Base-by-base conservation (phyloP, 2,888 invertebrate genomes). In the Galeruca laticollis region DNA sequence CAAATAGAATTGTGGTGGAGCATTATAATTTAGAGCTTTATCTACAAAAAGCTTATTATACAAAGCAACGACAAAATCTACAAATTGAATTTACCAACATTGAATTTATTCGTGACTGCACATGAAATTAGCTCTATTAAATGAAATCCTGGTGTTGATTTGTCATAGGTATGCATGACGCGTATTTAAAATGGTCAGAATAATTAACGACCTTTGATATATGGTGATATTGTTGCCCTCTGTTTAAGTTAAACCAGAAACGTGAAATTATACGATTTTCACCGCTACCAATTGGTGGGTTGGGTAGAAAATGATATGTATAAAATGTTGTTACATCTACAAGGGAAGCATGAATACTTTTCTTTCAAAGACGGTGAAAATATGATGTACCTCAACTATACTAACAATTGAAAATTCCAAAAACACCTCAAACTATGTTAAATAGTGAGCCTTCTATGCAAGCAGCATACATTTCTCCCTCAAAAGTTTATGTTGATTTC, bases 121-220 rank as follows among this genome's bases (percentile, higher is more conserved):
- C 56, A 57, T 60, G 60, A 60, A 60, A 60, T 60, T 60, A 18
- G 43, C 43, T 43, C 60, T 26, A 60, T 60, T 60, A 43, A 47
- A 60, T 60, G 43, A 60, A 43, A 57, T 57, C 56, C 56, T 21
- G 35, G 56, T 57, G 56, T 57, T 57, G 56, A 57, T 57, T 57
- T 57, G 56, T 57, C 56, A 35, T 31, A 57, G 56, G 56, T 57
- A 57, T 57, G 56, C 56, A 35, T 57, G 56, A 57, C 56, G 56
- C 56, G 56, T 33, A 57, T 57, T 33, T 57, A 57, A 57, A 57
- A 57, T 10, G 35, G 56, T 57, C 56, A 9, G 35, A 57, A 57
- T 57, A 57, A 57, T 57, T 57, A 57, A 57, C 56, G 56, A 33
- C 35, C 56, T 57, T 57, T 57, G 56, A 57, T 57, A 15, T 57